Evolutionary conservation across 1,140 invertebrate genomes (phyloP).

Genomic region (Brachystomella parvula): DNA sequence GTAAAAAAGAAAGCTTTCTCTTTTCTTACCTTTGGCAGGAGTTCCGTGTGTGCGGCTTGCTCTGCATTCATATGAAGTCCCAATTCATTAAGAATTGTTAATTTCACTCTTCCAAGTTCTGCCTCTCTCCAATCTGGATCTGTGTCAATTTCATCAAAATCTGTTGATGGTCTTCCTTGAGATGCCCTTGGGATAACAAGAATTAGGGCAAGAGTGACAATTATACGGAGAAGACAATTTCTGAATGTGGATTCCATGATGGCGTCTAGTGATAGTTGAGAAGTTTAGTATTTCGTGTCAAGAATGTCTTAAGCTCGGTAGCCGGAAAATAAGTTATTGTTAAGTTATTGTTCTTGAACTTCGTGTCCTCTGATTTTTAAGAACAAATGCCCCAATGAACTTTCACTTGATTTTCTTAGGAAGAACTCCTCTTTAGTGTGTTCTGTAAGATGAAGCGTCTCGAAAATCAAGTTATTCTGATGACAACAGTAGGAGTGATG

Average conservation of each 20-base stretch:
- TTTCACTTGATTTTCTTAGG: background rate
- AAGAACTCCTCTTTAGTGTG: background rate
- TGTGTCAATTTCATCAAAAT: background rate
- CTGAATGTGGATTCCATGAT: background rate
- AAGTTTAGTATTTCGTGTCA: too few relatives aligned
- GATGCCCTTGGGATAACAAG: background rate
- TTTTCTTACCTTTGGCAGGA: constrained; percentile 1
- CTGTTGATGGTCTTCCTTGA: background rate
- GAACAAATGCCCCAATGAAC: background rate
- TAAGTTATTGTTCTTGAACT: background rate
- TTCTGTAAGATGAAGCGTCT: background rate
- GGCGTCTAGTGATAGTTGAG: background rate
- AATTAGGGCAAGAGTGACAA: background rate
- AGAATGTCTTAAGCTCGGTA: too few relatives aligned
- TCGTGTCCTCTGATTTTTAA: background rate
- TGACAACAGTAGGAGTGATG: constrained; percentile 6
- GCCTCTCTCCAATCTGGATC: background rate
- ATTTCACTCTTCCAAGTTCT: background rate
- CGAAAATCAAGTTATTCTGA: background rate
- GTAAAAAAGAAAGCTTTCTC: background rate
- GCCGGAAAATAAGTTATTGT: background rate
- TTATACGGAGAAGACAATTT: background rate
- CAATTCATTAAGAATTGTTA: background rate
- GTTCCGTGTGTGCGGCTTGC: background rate
- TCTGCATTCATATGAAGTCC: constrained; percentile 3